phyloP scores from a whole-genome alignment of 2,113 vertebrate species.

The Apteryx mantelli region DNA sequence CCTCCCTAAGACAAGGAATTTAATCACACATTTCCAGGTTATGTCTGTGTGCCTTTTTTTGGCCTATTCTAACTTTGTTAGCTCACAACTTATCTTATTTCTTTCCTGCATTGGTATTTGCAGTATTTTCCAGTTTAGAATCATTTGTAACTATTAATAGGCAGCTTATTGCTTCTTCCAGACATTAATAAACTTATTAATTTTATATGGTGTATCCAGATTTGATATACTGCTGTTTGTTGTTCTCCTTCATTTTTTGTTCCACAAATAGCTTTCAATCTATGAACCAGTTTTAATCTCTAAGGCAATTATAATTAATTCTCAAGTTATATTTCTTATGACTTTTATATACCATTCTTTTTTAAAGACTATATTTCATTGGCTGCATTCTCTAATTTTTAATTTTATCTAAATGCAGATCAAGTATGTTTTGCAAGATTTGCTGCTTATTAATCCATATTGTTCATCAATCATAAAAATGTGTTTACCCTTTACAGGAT shows the following conservation, averaged over 20 bases:
- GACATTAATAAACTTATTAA: background rate
- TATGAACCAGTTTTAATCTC: background rate
- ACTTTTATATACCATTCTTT: background rate
- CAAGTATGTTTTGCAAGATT: background rate
- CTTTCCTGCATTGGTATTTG: background rate
- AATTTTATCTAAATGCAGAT: background rate
- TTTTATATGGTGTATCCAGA: background rate
- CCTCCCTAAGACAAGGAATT: background rate
- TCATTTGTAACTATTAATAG: background rate
- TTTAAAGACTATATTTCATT: background rate
- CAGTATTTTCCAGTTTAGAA: background rate
- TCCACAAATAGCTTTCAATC: background rate
- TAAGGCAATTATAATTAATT: background rate
- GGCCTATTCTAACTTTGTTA: background rate
- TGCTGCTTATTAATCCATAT: background rate
- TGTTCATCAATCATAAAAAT: background rate
- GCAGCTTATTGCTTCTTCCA: background rate
- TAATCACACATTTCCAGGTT: background rate
- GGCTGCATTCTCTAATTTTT: background rate
- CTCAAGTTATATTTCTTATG: background rate
- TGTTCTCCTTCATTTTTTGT: background rate
- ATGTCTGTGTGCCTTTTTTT: background rate
- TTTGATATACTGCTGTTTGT: background rate
- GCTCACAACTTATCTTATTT: background rate
- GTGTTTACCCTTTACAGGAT: background rate